Evolutionary conservation across 2,888 invertebrate genomes (phyloP), one percentile per base, ranked within the genome.

Genomic region (Harmothoe impar): DNA sequence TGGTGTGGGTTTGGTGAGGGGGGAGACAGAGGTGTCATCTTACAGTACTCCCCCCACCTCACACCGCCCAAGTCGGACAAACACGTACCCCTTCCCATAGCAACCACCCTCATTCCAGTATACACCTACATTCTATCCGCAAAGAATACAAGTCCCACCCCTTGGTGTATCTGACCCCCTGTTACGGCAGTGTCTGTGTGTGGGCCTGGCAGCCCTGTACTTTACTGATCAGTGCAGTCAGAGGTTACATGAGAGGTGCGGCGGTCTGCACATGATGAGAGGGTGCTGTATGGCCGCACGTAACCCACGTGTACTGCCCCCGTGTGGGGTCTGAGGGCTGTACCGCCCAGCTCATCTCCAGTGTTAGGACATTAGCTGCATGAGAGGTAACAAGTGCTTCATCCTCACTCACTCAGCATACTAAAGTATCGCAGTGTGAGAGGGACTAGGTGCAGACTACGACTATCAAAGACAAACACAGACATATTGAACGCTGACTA

Each of bases 1-100:
- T 62, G 62, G 62, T 62, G 62, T 62, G 62, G 3, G 62, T 62
- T 20, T 62, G 62, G 62, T 62, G 62, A 62, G 15, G 62, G 62
- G 62, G n/a, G n/a, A n/a, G 62, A 62, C n/a, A n/a, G 20, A n/a
- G 20, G 62, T 62, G 62, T 62, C n/a, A n/a, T 3, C 23, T 62
- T 62, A 62, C 62, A 62, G 15, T 3, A 62, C 43, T 62, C 43
- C 43, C 3, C 10, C 43, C 43, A 10, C 10, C 43, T 43, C 43
- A 43, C 43, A 43, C 43, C 43, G 10, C 43, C 43, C 43, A 7
- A 3, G 5, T 43, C 43, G n/a, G n/a, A 43, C 43, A 7, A 43
- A 43, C n/a, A 43, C 10, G 5, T 43, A 43, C 43, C 43, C 43
- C 43, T 7, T 43, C 43, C 10, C 23, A 62, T 5, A 62, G 7